Evolutionary conservation across 2,888 invertebrate genomes (phyloP).

Genomic region (Alentia gelatinosa): DNA sequence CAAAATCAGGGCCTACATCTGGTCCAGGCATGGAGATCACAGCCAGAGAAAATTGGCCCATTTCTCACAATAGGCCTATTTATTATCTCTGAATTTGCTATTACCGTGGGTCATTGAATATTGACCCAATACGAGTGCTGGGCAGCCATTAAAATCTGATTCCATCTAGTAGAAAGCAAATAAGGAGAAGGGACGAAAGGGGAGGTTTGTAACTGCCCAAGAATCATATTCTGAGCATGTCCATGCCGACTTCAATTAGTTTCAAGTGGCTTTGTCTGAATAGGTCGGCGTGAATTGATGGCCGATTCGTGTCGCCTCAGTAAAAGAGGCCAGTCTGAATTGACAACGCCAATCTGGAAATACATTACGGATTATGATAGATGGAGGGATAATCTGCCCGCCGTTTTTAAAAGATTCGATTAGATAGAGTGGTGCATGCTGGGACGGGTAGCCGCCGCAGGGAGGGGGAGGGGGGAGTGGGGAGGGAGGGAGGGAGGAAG

Average conservation of each 20-base stretch:
- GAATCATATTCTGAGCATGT: constrained; percentile 25
- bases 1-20: neutral
- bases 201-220: neutral
- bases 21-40: neutral
- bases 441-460: neutral
- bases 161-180: neutral
- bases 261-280: constrained; percentile 31
- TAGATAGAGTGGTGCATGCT: constrained; percentile 1
- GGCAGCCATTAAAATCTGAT: constrained; percentile 7
- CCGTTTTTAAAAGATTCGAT: constrained; percentile 30
- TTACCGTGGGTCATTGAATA: neutral
- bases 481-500: neutral
- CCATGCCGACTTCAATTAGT: constrained; percentile 7
- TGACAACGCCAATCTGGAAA: constrained; percentile 39
- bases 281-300: constrained; percentile 20
- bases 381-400: constrained; percentile 10
- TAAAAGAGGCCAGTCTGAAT: neutral
- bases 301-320: neutral
- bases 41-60: neutral
- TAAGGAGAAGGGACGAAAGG: neutral
- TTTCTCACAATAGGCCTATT: constrained; percentile 5
- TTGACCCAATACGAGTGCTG: neutral
- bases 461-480: neutral
- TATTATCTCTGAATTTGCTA: neutral
- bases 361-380: constrained; percentile 45